Percentiles rank a stretch among this genome's conserved stretches.
These are phyloP conservation scores for Ceyx erithaca DNA, from an alignment of 2,797 vertebrate species.

Conservation along the genomic window DNA sequence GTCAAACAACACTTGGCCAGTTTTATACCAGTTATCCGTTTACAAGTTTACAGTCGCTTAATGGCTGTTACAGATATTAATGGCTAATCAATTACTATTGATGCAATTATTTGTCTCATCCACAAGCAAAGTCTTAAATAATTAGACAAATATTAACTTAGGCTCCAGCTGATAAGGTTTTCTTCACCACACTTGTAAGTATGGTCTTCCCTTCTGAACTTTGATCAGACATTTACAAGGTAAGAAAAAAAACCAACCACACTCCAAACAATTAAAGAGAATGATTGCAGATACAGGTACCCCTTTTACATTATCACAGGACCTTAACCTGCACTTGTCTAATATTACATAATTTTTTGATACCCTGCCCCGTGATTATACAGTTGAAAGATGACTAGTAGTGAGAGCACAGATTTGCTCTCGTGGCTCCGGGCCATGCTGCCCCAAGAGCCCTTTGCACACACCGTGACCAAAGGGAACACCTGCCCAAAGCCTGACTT, in stretches of 20 bases:
- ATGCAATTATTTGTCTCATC: not conserved
- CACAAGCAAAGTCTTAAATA: conserved; percentile 23
- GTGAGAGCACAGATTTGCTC: not conserved
- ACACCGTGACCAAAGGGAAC: not conserved
- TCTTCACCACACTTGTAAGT: not conserved
- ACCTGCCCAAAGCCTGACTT: not conserved
- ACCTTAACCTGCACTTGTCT: not conserved
- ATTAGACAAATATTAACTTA: conserved; percentile 56
- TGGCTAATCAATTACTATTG: not conserved
- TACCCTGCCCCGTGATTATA: not conserved
- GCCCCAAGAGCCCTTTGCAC: not conserved
- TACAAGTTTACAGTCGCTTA: not conserved
- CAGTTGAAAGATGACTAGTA: not conserved
- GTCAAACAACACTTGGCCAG: not conserved
- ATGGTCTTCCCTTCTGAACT: conserved; percentile 31
- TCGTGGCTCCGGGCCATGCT: accelerated
- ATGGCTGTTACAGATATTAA: conserved; percentile 7
- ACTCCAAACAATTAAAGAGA: not conserved
- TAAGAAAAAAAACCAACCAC: not conserved
- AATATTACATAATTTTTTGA: not conserved
- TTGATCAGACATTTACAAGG: not conserved
- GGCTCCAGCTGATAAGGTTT: conserved; percentile 23
- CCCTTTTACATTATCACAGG: not conserved
- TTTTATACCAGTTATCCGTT: not conserved
- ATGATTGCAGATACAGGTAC: not conserved